A percentile compares a stretch with the other conserved stretches of the same genome.
These are phyloP conservation scores for Murina feae DNA, from an alignment of 2,113 vertebrate genomes.

Conservation along the genomic window DNA sequence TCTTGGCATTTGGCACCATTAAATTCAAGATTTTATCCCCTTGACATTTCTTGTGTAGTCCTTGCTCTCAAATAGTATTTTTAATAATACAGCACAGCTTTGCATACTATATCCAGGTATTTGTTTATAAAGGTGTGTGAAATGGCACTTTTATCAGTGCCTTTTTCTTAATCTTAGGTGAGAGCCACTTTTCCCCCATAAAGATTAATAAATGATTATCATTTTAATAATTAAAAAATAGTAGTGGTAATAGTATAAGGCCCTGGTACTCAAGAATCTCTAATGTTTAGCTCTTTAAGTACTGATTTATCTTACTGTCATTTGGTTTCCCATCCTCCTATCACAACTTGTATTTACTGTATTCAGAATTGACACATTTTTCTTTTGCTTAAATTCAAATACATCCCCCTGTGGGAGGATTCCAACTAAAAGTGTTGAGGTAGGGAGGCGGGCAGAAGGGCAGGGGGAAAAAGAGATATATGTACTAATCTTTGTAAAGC, in stretches of 20 bases:
- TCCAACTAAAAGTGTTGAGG: neutral
- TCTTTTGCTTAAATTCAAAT: conserved; percentile 29
- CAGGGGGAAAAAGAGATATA: no score
- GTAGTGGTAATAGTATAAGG: neutral
- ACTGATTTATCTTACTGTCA: neutral
- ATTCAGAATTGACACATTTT: conserved; percentile 13
- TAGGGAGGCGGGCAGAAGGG: no score
- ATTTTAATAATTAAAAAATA: neutral
- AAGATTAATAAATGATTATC: neutral
- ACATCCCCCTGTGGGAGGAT: neutral
- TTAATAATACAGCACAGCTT: conserved; percentile 59
- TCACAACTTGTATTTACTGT: neutral
- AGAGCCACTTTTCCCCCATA: neutral
- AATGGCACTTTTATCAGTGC: neutral
- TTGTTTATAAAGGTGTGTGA: neutral
- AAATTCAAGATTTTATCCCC: conserved; percentile 63
- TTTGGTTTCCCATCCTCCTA: neutral
- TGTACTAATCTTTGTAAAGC: no score
- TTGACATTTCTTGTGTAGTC: conserved; percentile 59
- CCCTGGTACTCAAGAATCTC: neutral
- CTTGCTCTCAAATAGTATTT: conserved; percentile 44
- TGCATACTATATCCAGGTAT: conserved; percentile 47
- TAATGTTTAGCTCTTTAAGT: neutral
- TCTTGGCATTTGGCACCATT: conserved; percentile 57
- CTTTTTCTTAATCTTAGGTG: neutral